phyloP scores from a whole-genome alignment of 2,113 vertebrate genomes.

The Festucalex cinctus region DNA sequence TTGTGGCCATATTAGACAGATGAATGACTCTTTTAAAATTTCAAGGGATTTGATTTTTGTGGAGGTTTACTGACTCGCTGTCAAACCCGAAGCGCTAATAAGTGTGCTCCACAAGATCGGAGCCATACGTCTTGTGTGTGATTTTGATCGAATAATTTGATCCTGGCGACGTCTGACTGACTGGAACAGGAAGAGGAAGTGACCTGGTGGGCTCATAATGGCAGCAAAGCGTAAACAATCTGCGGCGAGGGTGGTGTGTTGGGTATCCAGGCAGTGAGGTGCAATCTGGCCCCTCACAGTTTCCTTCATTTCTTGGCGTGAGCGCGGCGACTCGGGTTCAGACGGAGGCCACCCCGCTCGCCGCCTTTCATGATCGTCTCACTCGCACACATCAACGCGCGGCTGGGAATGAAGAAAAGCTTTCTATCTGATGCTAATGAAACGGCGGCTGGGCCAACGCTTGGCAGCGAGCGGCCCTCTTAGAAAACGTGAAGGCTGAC shows the following conservation, averaged over 20 bases:
- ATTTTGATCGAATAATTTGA: neutral
- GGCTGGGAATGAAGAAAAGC: constrained; percentile 43
- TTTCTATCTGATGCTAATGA: constrained; percentile 62
- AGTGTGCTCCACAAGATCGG: neutral
- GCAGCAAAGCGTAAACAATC: constrained; percentile 6
- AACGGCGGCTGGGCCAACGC: constrained; percentile 44
- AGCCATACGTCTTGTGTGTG: neutral
- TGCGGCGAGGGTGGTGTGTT: too few relatives aligned
- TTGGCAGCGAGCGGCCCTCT: constrained; percentile 50
- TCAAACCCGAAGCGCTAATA: neutral
- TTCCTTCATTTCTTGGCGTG: constrained; percentile 6
- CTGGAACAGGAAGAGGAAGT: neutral
- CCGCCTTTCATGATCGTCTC: constrained; percentile 37
- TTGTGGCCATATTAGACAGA: neutral
- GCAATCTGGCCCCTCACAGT: constrained; percentile 14
- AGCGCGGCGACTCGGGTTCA: constrained; percentile 32
- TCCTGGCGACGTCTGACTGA: neutral
- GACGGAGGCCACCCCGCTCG: constrained; percentile 30
- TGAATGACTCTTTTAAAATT: neutral
- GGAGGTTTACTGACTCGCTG: neutral
- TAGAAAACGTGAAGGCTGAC: constrained; percentile 48
- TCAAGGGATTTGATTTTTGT: too few relatives aligned
- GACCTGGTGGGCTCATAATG: neutral
- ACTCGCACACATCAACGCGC: constrained; percentile 13
- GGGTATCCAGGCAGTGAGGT: neutral